phyloP scores from a whole-genome alignment of 2,888 invertebrate genomes.

The Cephus spinipes region DNA sequence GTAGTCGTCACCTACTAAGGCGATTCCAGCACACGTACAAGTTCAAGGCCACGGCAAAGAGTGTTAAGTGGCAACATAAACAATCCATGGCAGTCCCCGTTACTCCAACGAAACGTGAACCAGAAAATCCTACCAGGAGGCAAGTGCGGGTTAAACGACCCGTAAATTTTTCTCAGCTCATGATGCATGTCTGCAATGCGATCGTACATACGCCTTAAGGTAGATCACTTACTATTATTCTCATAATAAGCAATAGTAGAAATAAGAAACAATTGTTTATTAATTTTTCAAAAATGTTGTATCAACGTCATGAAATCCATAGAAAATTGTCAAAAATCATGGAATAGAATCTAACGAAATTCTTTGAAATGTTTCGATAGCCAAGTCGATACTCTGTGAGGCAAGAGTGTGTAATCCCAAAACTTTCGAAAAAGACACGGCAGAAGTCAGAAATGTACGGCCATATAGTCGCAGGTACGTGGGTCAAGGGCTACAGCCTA shows the following conservation, averaged over 20 bases:
- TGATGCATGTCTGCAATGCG: background rate
- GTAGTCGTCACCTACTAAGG: constrained; percentile 24
- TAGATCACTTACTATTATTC: background rate
- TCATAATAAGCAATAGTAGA: background rate
- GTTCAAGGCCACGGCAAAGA: constrained; percentile 37
- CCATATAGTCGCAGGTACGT: background rate
- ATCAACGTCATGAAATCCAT: background rate
- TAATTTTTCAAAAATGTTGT: background rate
- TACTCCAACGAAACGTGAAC: background rate
- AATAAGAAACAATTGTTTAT: background rate
- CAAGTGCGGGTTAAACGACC: background rate
- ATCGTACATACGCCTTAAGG: background rate
- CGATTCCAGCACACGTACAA: constrained; percentile 27
- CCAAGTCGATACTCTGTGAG: background rate
- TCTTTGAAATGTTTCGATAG: background rate
- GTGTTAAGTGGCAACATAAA: background rate
- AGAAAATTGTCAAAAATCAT: background rate
- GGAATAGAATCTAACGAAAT: background rate
- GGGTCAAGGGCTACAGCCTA: background rate
- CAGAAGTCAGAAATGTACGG: background rate
- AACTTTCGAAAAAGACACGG: background rate
- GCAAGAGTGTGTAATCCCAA: background rate
- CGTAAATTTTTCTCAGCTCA: background rate
- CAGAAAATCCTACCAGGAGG: background rate
- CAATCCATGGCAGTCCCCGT: background rate